Conservation (phyloP, 2,797 vertebrate species). For the Agapornis canus region DNA sequence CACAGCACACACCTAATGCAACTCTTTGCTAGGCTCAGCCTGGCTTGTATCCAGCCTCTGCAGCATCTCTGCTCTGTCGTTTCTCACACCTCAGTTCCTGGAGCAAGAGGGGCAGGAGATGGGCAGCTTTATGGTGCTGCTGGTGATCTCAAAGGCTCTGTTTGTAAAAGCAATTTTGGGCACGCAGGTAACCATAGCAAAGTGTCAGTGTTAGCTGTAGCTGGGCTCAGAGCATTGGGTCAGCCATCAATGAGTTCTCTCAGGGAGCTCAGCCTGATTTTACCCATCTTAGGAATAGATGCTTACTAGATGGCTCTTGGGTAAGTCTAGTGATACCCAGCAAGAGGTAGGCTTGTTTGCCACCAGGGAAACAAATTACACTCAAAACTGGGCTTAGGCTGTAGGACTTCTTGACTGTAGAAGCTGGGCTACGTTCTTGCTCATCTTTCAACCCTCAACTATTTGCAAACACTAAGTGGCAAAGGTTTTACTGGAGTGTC, state of each 20-base stretch:
- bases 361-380: not conserved
- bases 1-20: not conserved
- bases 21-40: not conserved
- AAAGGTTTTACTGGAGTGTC: not conserved
- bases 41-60: not conserved
- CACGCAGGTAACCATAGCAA: not conserved
- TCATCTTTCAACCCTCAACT: not conserved
- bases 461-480: not conserved
- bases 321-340: not conserved
- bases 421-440: not conserved
- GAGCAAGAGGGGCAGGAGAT: rapidly evolving
- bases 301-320: not conserved
- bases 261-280: not conserved
- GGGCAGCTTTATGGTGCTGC: not conserved
- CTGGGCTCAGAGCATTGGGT: not conserved
- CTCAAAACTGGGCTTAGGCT: not conserved
- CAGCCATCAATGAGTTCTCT: not conserved
- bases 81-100: not conserved
- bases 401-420: not conserved
- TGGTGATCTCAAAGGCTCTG: not conserved
- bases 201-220: rapidly evolving
- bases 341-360: not conserved
- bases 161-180: not conserved
- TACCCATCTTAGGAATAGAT: not conserved
- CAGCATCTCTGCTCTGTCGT: not conserved